A percentile compares a stretch with the other conserved stretches of the same genome.
Evolutionary conservation across 2,797 vertebrate genomes (phyloP).

Genomic region (Sebastes diaconus): DNA sequence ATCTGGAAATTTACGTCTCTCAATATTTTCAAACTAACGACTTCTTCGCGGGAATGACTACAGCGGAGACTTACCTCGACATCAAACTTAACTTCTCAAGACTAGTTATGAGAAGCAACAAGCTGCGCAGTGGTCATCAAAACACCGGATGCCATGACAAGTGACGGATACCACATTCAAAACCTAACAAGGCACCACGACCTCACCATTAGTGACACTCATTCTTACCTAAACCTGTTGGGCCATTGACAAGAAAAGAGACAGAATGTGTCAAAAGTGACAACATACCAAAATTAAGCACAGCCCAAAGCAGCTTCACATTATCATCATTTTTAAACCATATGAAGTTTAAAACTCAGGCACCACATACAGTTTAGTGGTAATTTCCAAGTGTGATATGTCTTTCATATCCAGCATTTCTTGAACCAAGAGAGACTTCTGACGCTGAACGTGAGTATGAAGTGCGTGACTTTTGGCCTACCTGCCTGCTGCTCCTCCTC

Average conservation of each 20-base stretch:
- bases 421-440: neutral
- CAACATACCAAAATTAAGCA: neutral
- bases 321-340: neutral
- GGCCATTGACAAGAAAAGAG: conserved; percentile 51
- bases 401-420: neutral
- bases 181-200: conserved; percentile 41
- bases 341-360: neutral
- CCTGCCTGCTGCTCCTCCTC: conserved; percentile 88
- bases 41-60: neutral
- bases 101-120: neutral
- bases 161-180: conserved; percentile 48
- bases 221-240: conserved; percentile 83
- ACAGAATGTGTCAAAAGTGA: conserved; percentile 46
- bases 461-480: conserved; percentile 66
- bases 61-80: neutral
- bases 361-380: neutral
- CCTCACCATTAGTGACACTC: conserved; percentile 30
- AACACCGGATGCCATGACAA: conserved; percentile 47
- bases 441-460: neutral
- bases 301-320: conserved; percentile 11
- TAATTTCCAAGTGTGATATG: neutral
- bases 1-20: neutral
- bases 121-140: conserved; percentile 62
- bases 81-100: neutral
- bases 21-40: neutral